A percentile compares a stretch with the other conserved stretches of the same genome.
phyloP scores from a whole-genome alignment of 2,888 invertebrate genomes.

The Parelbella ahira region DNA sequence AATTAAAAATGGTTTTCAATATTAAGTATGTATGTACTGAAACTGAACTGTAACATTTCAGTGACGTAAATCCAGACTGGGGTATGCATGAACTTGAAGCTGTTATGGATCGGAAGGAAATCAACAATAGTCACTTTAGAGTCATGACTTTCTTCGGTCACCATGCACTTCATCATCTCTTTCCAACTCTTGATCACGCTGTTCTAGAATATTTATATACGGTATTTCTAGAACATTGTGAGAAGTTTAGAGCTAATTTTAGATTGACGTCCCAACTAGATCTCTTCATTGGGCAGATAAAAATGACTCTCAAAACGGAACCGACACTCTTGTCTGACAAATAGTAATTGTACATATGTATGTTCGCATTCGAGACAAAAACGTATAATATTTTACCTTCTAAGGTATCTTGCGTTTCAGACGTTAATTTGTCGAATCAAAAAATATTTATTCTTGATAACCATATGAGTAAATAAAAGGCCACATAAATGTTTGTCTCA shows the following conservation, averaged over 20 bases:
- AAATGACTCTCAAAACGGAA: constrained; percentile 48
- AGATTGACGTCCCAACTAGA: constrained; percentile 55
- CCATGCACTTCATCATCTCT: constrained; percentile 88
- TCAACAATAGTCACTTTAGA: constrained; percentile 83
- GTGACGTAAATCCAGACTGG: constrained; percentile 83
- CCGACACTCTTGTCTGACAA: constrained; percentile 40
- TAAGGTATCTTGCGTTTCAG: neutral
- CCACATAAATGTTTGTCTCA: too few species aligned
- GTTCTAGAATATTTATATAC: constrained; percentile 83
- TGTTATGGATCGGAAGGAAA: constrained; percentile 85
- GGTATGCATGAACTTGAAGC: constrained; percentile 88
- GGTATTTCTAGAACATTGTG: constrained; percentile 80
- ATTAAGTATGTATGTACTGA: too few species aligned
- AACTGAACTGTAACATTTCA: too few species aligned
- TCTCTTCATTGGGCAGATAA: constrained; percentile 57
- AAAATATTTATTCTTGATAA: too few species aligned
- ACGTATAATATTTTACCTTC: too few species aligned
- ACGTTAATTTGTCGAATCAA: too few species aligned
- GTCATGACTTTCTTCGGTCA: constrained; percentile 88
- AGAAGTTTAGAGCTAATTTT: constrained; percentile 81
- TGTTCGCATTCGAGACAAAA: constrained; percentile 16
- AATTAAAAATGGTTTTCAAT: too few species aligned
- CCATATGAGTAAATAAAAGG: too few species aligned
- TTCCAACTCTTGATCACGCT: constrained; percentile 89
- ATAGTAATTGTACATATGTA: constrained; percentile 20